Conservation (phyloP, 2,888 invertebrate species). For the Pterostichus niger region DNA sequence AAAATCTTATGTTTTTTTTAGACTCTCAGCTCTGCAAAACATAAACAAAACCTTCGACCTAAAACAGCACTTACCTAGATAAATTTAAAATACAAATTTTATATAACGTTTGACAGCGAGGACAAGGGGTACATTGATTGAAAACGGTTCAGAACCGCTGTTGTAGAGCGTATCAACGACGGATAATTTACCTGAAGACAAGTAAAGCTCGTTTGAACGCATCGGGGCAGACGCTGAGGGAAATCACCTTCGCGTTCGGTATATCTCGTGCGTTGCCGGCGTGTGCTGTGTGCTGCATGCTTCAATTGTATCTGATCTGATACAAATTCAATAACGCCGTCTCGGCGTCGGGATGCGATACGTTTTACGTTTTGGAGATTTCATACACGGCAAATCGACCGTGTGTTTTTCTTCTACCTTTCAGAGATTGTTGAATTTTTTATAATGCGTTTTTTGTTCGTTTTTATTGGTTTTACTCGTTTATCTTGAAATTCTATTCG, state of each 20-base stretch:
- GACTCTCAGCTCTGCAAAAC: too few species aligned
- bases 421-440: conserved; percentile 59
- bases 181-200: too few species aligned
- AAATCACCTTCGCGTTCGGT: neutral
- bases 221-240: too few species aligned
- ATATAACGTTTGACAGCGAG: too few species aligned
- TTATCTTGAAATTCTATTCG: conserved; percentile 3
- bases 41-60: too few species aligned
- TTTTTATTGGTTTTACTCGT: conserved; percentile 44
- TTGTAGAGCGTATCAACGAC: too few species aligned
- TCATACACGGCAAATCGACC: conserved; percentile 52
- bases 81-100: too few species aligned
- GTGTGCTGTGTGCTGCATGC: neutral
- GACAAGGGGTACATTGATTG: too few species aligned
- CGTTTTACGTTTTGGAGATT: conserved; percentile 48
- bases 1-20: too few species aligned
- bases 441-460: conserved; percentile 55
- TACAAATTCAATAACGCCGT: conserved; percentile 58
- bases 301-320: conserved; percentile 58
- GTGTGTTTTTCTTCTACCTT: conserved; percentile 40
- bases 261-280: neutral
- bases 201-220: too few species aligned
- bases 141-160: too few species aligned
- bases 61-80: too few species aligned
- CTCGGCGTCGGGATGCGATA: conserved; percentile 13